Conservation (phyloP, 2,797 vertebrate species). For the Otolemur crassicaudatus region DNA sequence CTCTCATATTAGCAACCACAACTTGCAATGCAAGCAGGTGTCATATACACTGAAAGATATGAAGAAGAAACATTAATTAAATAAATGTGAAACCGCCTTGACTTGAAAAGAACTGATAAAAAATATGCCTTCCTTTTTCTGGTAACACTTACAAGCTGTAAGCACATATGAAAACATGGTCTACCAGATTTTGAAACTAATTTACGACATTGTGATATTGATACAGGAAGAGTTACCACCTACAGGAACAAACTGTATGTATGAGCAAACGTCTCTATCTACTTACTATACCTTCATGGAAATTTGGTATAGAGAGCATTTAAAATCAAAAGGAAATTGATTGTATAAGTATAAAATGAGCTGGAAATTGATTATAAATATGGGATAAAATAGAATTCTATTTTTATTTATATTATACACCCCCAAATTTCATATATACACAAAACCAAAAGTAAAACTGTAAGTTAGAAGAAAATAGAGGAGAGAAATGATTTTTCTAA, state of each 20-base stretch:
- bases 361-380: neutral
- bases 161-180: conserved; percentile 20
- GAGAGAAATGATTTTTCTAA: neutral
- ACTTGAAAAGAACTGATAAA: neutral
- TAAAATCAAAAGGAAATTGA: neutral
- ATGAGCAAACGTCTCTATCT: neutral
- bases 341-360: neutral
- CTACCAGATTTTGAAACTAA: conserved; percentile 31
- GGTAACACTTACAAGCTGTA: neutral
- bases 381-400: neutral
- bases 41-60: neutral
- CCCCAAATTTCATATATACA: neutral
- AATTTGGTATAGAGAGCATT: neutral
- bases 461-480: conserved; percentile 38
- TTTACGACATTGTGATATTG: conserved; percentile 15
- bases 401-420: neutral
- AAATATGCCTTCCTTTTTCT: conserved; percentile 10
- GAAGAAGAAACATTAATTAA: neutral
- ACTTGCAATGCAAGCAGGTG: neutral
- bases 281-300: neutral
- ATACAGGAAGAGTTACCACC: neutral
- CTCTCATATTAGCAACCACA: neutral
- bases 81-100: neutral
- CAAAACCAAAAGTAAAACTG: conserved; percentile 3
- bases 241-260: neutral